These are phyloP conservation scores for Thelaira solivaga DNA, from an alignment of 2,888 invertebrate genomes.

Conservation along the genomic window DNA sequence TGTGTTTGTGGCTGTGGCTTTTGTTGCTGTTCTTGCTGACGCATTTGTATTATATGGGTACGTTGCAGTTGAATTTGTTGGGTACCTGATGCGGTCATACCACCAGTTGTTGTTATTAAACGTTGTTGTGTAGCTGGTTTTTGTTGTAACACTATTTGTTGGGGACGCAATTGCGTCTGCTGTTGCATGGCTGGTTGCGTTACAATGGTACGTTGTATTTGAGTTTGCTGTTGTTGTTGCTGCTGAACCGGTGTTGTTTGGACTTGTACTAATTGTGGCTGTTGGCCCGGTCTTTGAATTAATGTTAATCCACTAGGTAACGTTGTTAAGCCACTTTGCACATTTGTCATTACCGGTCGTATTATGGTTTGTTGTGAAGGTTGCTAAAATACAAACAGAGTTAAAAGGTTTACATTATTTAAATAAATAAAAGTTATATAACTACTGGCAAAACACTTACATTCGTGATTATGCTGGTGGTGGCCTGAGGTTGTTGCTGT, in stretches of 20 bases:
- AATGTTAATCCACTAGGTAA: constrained; percentile 76
- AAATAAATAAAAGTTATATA: not conserved
- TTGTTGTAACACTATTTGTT: constrained; percentile 75
- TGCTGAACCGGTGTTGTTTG: constrained; percentile 70
- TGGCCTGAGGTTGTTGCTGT: constrained; percentile 70
- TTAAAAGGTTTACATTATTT: not conserved
- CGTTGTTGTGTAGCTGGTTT: constrained; percentile 72
- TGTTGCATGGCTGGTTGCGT: constrained; percentile 72
- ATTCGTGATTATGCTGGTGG: constrained; percentile 71
- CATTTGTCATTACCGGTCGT: constrained; percentile 74
- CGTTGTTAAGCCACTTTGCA: constrained; percentile 72
- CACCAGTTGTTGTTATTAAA: constrained; percentile 68
- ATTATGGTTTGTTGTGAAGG: constrained; percentile 76
- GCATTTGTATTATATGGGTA: constrained; percentile 72
- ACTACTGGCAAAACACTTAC: constrained; percentile 66
- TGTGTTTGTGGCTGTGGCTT: constrained; percentile 74
- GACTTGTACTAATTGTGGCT: constrained; percentile 76
- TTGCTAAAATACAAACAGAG: constrained; percentile 62
- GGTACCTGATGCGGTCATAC: constrained; percentile 62
- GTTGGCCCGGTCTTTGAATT: constrained; percentile 77
- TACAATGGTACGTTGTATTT: constrained; percentile 75
- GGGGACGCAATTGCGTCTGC: constrained; percentile 71
- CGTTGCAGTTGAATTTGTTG: constrained; percentile 68
- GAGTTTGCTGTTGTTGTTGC: constrained; percentile 66
- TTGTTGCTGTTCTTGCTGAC: constrained; percentile 67